Conservation (phyloP, 1,140 invertebrate genomes). For the Bombus affinis region DNA sequence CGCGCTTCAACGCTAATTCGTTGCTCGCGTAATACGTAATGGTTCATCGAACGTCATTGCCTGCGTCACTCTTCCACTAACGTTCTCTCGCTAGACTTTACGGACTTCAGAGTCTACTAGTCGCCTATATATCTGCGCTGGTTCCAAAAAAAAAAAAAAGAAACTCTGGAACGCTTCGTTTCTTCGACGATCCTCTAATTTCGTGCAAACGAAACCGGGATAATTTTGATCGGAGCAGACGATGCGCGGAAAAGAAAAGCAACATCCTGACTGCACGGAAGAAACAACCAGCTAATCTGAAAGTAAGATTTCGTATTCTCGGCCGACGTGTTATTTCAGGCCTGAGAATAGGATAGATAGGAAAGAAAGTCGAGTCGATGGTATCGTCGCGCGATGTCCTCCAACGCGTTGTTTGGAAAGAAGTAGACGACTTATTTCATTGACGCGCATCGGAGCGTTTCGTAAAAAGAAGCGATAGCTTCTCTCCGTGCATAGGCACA, state of each 20-base stretch:
- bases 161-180: background rate
- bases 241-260: background rate
- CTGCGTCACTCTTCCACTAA: constrained; percentile 34
- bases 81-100: background rate
- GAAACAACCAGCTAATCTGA: background rate
- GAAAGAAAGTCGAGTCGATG: constrained; percentile 22
- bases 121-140: background rate
- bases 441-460: background rate
- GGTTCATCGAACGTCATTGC: constrained; percentile 53
- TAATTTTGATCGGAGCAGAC: background rate
- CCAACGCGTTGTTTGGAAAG: background rate
- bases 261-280: background rate
- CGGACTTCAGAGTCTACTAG: background rate
- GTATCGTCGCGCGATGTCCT: constrained; percentile 17
- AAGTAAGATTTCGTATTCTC: constrained; percentile 29
- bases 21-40: constrained; percentile 13
- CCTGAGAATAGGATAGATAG: constrained; percentile 1
- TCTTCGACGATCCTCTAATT: constrained; percentile 35
- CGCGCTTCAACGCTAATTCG: constrained; percentile 25
- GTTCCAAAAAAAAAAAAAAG: no score
- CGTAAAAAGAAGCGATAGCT: background rate
- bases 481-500: background rate
- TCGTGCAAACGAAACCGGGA: background rate
- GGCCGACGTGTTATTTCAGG: background rate
- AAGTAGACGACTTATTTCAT: background rate